Evolutionary conservation across 1,140 invertebrate species (phyloP).

Genomic region (Platorchestia sp.): DNA sequence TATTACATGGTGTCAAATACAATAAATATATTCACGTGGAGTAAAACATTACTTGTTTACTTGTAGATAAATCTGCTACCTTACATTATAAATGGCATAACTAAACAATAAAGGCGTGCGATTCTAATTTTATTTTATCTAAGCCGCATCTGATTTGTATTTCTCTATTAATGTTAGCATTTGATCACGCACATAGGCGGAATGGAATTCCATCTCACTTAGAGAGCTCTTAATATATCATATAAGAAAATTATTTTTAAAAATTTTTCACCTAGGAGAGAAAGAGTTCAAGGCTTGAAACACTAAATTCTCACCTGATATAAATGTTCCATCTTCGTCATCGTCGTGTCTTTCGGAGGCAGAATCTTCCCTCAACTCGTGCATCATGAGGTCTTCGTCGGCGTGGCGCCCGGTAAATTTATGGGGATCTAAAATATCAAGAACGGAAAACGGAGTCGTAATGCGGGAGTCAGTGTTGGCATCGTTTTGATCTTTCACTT

Average conservation of each 20-base stretch:
- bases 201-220: background rate
- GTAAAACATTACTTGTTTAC: no score
- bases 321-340: slow-evolving; percentile 44
- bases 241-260: background rate
- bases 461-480: slow-evolving; percentile 26
- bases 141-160: background rate
- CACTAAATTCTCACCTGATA: background rate
- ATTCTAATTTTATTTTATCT: background rate
- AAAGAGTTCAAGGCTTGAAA: background rate
- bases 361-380: slow-evolving; percentile 7
- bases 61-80: no score
- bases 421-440: slow-evolving; percentile 51
- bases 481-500: slow-evolving; percentile 21
- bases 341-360: slow-evolving; percentile 42
- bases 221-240: background rate
- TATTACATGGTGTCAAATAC: no score
- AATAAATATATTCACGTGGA: no score
- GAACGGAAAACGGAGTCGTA: slow-evolving; percentile 30
- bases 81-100: no score
- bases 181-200: background rate
- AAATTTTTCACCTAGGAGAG: background rate
- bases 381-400: slow-evolving; percentile 31
- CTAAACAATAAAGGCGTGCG: background rate
- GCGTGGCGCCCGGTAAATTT: slow-evolving; percentile 47
- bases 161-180: background rate